Base-by-base conservation (phyloP, 2,888 invertebrate species). In the Fragum sueziense region DNA sequence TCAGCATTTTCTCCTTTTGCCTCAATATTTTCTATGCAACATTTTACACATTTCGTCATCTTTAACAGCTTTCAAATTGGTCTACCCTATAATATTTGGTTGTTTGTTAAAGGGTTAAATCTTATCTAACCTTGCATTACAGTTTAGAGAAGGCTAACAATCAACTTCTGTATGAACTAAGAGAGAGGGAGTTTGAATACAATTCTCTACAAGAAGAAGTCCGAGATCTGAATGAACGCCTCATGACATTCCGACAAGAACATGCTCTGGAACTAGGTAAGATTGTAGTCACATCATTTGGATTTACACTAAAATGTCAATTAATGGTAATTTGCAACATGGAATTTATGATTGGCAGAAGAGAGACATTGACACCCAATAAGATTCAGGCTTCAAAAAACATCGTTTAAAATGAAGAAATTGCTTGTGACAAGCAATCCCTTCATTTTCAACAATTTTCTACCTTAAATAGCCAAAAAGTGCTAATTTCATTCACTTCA, bases 221-320 rank as follows among this genome's bases (percentile, higher is more conserved):
- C 14, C 75, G 84, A n/a, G 89, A 88, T 54, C 88, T 92, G 27
- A 90, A 88, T 69, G 84, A 87, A 52, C 86, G 89, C 73, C 89
- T 92, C 29, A 86, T 89, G 76, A 88, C 84, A 71, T 90, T 90
- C 81, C 85, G 89, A 75, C 85, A 88, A 59, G 88, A 89, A 82
- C 91, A 91, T 82, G 86, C 88, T 67, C 80, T 87, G 22, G 88
- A 90, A 74, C 87, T 91, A 85, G 90, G 92, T 91, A 76, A 76
- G 57, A 31, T 68, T 6, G n/a, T n/a, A n/a, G n/a, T n/a, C n/a
- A n/a, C n/a, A n/a, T n/a, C n/a, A n/a, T n/a, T n/a, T n/a, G n/a
- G n/a, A n/a, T n/a, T n/a, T n/a, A n/a, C n/a, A n/a, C n/a, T n/a
- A n/a, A n/a, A n/a, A n/a, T n/a, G n/a, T n/a, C n/a, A n/a, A n/a